Evolutionary conservation across 2,797 vertebrate species (phyloP), one percentile per base, ranked within the genome.

Genomic region (Hozukius guyotensis): DNA sequence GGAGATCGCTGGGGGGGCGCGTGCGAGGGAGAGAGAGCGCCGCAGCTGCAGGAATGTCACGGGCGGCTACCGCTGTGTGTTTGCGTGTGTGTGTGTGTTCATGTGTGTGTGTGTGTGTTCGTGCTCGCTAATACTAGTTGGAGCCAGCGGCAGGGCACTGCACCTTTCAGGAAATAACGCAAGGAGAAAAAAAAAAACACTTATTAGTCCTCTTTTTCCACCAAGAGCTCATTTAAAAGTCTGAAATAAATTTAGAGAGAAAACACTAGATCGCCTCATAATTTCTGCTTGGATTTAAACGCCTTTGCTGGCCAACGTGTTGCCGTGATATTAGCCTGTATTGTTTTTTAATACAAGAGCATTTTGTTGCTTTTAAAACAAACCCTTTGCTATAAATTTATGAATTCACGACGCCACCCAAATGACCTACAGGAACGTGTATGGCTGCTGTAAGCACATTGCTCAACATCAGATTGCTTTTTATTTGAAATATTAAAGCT

Each of bases 31-130:
- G 93, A 90, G 92, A 94, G 93, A 92, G 87, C 93, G 90, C 92
- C 92, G 90, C 95, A 96, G 95, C 95, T 96, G 94, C 94, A 95
- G 95, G 95, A 96, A 96, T 96, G 94, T 96, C 95, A 95, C 93
- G 91, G 94, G 86, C 94, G 91, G 93, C 93, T 95, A 92, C 91
- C 86, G 89, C 90, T 89, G 88, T 88, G 52, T 88, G 89, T 83
- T 80, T 68, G 80, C 55, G 56, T 18, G 53, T 62, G 80, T 83
- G 85, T 76, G 85, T 77, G 85, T 67, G 29, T 38, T 18, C 65
- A 53, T 77, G 42, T 25, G 78, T 75, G 86, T 70, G 71, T 73
- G 81, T 66, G 73, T 20, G 61, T 66, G 27, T 64, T 72, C 31
- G 82, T 32, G 85, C 77, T 75, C 69, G 53, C 90, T 91, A 89